Percentiles rank a stretch among this genome's conserved stretches.
phyloP scores from a whole-genome alignment of 2,113 vertebrate genomes.

The Fregata magnificens region DNA sequence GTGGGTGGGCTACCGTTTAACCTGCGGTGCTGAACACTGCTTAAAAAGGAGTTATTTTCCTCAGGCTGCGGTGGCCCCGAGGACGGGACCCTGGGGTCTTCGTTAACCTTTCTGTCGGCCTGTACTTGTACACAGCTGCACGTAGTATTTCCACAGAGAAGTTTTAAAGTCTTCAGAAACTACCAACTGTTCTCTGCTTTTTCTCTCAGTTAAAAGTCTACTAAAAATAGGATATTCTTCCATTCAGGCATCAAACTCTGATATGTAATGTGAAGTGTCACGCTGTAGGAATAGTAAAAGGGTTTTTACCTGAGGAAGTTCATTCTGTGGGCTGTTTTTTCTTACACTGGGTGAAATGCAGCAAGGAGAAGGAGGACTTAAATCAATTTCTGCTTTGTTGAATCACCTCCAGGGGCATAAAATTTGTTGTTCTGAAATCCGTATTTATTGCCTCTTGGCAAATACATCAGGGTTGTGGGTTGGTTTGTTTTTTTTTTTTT shows the following conservation, averaged over 20 bases:
- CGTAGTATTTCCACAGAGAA: not conserved
- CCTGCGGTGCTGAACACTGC: not conserved
- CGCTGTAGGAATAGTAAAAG: slow-evolving; percentile 12
- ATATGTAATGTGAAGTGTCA: slow-evolving; percentile 62
- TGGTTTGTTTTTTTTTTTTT: not conserved
- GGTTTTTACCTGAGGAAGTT: slow-evolving; percentile 1
- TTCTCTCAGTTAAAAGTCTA: not conserved
- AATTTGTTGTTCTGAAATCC: not conserved
- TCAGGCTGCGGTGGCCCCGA: not conserved
- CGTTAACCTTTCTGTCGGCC: not conserved
- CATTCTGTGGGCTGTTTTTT: not conserved
- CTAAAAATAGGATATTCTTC: slow-evolving; percentile 68
- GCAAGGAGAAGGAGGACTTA: not conserved
- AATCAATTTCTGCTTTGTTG: slow-evolving; percentile 7
- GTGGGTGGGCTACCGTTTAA: not conserved
- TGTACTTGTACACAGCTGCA: not conserved
- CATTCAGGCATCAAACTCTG: slow-evolving; percentile 65
- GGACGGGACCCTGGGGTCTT: not conserved
- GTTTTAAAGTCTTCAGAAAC: not conserved
- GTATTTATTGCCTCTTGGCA: not conserved
- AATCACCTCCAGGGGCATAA: not conserved
- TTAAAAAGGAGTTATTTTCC: not conserved
- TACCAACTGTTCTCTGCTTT: not conserved
- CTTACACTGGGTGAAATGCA: not conserved
- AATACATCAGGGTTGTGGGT: not conserved